Base-by-base conservation (phyloP, 2,888 invertebrate species). In the Slavum lentiscoides region DNA sequence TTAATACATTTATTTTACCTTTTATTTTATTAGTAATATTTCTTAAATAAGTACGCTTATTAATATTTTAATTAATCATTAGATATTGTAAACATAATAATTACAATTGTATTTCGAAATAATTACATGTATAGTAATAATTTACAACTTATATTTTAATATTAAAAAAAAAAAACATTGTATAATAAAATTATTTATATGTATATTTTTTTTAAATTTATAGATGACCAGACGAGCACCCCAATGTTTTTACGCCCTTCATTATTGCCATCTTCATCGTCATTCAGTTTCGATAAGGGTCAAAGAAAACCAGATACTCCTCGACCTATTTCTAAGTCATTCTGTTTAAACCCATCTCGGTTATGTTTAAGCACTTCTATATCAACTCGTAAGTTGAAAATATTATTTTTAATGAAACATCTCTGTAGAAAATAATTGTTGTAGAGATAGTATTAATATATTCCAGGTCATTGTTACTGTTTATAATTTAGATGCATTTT, bases 281-380 rank as follows among this genome's bases (percentile, higher is more conserved):
- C 80, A 80, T 80, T 64, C 55, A 30, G 17, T 70, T 80, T 72
- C 72, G 80, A 80, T 1, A 70, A 66, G 23, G 70, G 70, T 72
- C 72, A 70, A 72, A 80, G 64, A 43, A 80, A 80, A 80, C 80
- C 80, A 17, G 80, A 80, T 72, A 80, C 80, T 80, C 80, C 80
- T 15, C 19, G 80, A 64, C 80, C 80, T 72, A 59, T 43, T 49
- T 80, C 80, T 23, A 80, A 80, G 23, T 72, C 80, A 66, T 80
- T 80, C 58, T 66, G 70, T 70, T 72, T 80, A 72, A 80, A 80
- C 11, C 80, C 80, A 72, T 80, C 80, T 72, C 72, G 80, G 55
- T 72, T 80, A 58, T 72, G 80, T 72, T 64, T 80, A 70, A 80
- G 43, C 43, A 19, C 80, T 58, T 80, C 72, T 37, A 64, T 64